Evolutionary conservation across 2,888 invertebrate genomes (phyloP).

Genomic region (Barypeithes pellucidus): DNA sequence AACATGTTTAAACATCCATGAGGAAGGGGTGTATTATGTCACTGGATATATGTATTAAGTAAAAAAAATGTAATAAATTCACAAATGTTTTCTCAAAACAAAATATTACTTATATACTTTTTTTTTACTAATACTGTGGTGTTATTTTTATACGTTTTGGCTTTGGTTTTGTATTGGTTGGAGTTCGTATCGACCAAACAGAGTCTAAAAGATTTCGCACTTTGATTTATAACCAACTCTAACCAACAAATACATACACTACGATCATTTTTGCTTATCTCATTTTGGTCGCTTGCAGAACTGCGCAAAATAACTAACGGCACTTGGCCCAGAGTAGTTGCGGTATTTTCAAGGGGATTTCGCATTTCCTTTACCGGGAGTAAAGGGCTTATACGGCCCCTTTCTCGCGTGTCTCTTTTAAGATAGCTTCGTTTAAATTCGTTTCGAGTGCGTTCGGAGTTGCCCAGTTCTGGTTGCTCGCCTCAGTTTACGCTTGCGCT

Average conservation of each 20-base stretch:
- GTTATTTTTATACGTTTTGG: background rate
- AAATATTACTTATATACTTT: too few relatives aligned
- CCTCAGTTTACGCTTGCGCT: slow-evolving; percentile 42
- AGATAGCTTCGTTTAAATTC: too few relatives aligned
- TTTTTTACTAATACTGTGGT: background rate
- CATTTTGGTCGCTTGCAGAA: slow-evolving; percentile 12
- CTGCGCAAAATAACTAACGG: background rate
- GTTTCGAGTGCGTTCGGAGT: too few relatives aligned
- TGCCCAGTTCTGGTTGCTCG: slow-evolving; percentile 7
- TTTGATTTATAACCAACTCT: background rate
- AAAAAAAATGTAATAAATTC: too few relatives aligned
- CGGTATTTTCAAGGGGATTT: too few relatives aligned
- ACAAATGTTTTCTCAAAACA: too few relatives aligned
- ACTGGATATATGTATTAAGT: too few relatives aligned
- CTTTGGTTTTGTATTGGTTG: slow-evolving; percentile 6
- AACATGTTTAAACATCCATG: too few relatives aligned
- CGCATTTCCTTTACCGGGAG: too few relatives aligned
- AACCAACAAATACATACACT: background rate
- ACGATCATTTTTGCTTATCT: slow-evolving; percentile 1
- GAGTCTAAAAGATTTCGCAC: background rate
- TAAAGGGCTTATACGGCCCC: background rate
- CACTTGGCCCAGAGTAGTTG: too few relatives aligned
- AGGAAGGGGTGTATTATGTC: too few relatives aligned
- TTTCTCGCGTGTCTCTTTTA: too few relatives aligned
- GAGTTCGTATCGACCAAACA: background rate